Evolutionary conservation across 1,140 invertebrate species (phyloP).

Genomic region (Scaptomyza montana): DNA sequence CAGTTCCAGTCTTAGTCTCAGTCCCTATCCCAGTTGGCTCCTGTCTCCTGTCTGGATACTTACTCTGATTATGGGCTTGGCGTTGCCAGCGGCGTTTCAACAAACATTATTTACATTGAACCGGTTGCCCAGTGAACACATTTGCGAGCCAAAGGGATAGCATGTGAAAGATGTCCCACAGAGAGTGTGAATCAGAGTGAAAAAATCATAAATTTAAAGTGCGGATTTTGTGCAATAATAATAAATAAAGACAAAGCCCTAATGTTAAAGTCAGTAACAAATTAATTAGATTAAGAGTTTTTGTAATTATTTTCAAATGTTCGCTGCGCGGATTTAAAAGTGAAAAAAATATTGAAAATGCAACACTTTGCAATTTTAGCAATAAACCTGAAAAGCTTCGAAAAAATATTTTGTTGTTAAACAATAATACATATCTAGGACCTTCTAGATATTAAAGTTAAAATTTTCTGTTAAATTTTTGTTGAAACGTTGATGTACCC

Average conservation of each 20-base stretch:
- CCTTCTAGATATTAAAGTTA: too few relatives aligned
- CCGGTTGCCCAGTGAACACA: conserved; percentile 76
- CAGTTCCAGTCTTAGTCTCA: background rate
- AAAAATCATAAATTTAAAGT: conserved; percentile 10
- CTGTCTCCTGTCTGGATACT: conserved; percentile 30
- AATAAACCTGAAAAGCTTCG: too few relatives aligned
- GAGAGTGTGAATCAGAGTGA: conserved; percentile 19
- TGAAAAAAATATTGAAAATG: too few relatives aligned
- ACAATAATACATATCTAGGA: too few relatives aligned
- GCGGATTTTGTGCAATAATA: conserved; percentile 5
- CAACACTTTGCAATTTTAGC: too few relatives aligned
- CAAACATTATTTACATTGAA: conserved; percentile 69
- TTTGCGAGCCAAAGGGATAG: conserved; percentile 39
- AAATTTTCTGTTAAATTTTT: too few relatives aligned
- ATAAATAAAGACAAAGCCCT: background rate
- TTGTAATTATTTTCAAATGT: background rate
- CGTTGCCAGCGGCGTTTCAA: conserved; percentile 57
- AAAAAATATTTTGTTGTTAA: too few relatives aligned
- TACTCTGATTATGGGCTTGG: conserved; percentile 30
- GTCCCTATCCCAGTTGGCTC: conserved; percentile 6
- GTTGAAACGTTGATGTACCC: too few relatives aligned
- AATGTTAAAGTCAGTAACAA: background rate
- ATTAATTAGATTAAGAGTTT: conserved; percentile 2
- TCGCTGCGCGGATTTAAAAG: too few relatives aligned
- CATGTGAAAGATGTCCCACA: conserved; percentile 17